Evolutionary conservation across 2,113 vertebrate species (phyloP).

Genomic region (Phyllopteryx taeniolatus): DNA sequence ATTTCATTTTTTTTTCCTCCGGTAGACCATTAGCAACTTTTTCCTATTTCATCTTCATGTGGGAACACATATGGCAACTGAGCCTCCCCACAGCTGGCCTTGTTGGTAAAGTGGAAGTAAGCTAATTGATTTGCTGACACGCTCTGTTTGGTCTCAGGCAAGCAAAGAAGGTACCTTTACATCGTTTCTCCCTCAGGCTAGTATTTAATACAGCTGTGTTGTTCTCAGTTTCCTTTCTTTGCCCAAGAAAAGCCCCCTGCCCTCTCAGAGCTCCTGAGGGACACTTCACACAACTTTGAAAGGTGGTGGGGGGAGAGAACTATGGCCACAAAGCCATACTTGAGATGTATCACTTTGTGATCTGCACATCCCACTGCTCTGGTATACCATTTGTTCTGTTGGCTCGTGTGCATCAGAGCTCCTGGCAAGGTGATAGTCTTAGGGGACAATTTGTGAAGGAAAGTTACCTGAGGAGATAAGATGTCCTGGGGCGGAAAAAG

Average conservation of each 20-base stretch:
- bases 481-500: neutral
- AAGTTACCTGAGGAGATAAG: conserved; percentile 69
- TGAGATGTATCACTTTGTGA: conserved; percentile 72
- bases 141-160: conserved; percentile 47
- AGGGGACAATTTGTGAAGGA: conserved; percentile 62
- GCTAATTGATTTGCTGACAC: conserved; percentile 62
- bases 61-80: conserved; percentile 16
- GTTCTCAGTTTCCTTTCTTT: conserved; percentile 61
- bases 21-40: conserved; percentile 10
- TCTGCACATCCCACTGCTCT: conserved; percentile 61
- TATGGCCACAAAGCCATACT: conserved; percentile 59
- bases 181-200: conserved; percentile 46
- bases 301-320: conserved; percentile 32
- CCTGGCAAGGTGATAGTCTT: conserved; percentile 70
- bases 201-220: conserved; percentile 64
- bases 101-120: conserved; percentile 50
- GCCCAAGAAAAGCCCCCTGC: conserved; percentile 63
- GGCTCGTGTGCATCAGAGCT: conserved; percentile 68
- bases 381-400: conserved; percentile 71
- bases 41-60: conserved; percentile 19
- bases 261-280: conserved; percentile 59
- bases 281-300: conserved; percentile 64
- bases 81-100: conserved; percentile 30
- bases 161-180: conserved; percentile 38
- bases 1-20: conserved; percentile 10